Percentiles rank a stretch among this genome's conserved stretches.
These are phyloP conservation scores for Carassius carassius DNA, from an alignment of 2,113 vertebrate genomes.

Conservation along the genomic window DNA sequence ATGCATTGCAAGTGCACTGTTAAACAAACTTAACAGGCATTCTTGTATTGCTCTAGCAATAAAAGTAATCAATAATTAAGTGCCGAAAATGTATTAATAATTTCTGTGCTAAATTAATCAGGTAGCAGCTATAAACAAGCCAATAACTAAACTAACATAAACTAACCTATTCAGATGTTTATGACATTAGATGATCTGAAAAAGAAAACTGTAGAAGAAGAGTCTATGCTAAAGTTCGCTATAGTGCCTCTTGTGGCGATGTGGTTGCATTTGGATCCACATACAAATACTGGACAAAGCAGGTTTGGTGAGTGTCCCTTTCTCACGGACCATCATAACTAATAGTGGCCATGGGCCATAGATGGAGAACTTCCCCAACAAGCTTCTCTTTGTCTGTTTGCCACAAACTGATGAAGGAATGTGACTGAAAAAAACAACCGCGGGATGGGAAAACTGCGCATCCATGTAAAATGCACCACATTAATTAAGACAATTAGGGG, in stretches of 20 bases:
- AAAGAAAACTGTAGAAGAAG: neutral
- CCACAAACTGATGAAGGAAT: conserved; percentile 77
- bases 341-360: conserved; percentile 72
- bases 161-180: neutral
- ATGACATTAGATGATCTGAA: neutral
- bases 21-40: neutral
- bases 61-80: neutral
- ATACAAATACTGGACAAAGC: neutral
- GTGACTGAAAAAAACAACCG: conserved; percentile 58
- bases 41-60: neutral
- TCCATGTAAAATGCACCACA: conserved; percentile 55
- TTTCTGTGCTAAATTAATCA: neutral
- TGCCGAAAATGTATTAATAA: neutral
- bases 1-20: too few species aligned
- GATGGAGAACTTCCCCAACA: conserved; percentile 80
- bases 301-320: conserved; percentile 33
- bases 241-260: neutral
- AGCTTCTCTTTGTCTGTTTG: conserved; percentile 81
- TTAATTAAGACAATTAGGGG: conserved; percentile 67
- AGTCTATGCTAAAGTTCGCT: neutral
- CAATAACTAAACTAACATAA: neutral
- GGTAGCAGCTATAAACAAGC: neutral
- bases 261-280: neutral
- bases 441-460: conserved; percentile 60
- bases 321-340: conserved; percentile 51